Evolutionary conservation across 2,113 vertebrate genomes (phyloP).

Genomic region (Melanerpes formicivorus): DNA sequence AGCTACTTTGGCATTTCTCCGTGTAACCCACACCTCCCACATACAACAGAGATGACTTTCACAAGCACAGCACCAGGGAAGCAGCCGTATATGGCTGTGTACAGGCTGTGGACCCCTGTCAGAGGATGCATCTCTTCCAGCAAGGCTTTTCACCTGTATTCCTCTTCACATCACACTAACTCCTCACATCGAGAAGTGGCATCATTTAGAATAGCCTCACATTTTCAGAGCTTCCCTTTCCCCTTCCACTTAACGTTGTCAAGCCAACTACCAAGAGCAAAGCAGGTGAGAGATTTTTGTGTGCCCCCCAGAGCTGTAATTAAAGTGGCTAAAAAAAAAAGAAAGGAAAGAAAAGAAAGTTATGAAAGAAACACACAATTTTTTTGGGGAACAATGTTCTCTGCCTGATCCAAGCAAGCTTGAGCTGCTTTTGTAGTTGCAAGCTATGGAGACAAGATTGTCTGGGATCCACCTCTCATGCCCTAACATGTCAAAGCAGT

Average conservation of each 20-base stretch:
- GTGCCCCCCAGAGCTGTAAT: background rate
- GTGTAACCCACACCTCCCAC: slow-evolving; percentile 64
- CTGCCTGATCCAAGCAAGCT: background rate
- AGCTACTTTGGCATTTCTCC: slow-evolving; percentile 47
- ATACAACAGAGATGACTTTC: slow-evolving; percentile 15
- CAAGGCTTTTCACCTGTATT: background rate
- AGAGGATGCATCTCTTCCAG: background rate
- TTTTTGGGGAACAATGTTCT: background rate
- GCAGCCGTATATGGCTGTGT: background rate
- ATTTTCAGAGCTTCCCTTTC: background rate
- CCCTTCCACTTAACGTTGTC: background rate
- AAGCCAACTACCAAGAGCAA: background rate
- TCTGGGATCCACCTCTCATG: background rate
- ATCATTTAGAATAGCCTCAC: background rate
- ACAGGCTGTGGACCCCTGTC: background rate
- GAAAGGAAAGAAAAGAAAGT: background rate
- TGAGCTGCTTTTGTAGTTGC: background rate
- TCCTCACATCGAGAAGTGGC: background rate
- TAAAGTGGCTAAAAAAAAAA: background rate
- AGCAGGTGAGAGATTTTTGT: background rate
- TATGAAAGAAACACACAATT: background rate
- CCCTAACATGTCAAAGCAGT: background rate
- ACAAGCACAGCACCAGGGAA: background rate
- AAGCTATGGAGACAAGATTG: background rate
- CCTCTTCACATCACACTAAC: background rate